Base-by-base conservation (phyloP, 2,888 invertebrate species). In the Nymphalis urticae region DNA sequence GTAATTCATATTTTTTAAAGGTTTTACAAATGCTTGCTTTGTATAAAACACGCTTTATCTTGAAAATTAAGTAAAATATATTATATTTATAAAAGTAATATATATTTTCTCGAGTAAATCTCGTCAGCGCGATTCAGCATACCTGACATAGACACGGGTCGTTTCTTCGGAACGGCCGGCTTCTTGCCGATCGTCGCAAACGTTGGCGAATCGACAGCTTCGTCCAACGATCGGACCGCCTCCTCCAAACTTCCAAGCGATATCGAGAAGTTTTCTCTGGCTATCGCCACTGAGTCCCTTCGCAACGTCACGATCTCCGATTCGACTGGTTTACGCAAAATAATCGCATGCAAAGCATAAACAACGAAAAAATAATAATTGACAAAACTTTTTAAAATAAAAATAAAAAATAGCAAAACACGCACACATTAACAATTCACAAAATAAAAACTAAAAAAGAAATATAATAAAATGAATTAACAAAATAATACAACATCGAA, bases 61-160 rank as follows among this genome's bases (percentile, higher is more conserved):
- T 10, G 42, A 4, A 42, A 10, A 42, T 42, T 10, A 9, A 10
- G 3, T 42, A 2, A 13, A 13, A 42, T 13, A 42, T 42, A 42
- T 42, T 13, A 42, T 32, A 13, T 42, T 3, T 42, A 42, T 42
- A 42, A 10, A 42, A 4, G 4, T 10, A 4, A 42, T 42, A 50
- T n/a, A 50, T 19, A 5, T 7, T 6, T 21, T 17, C 54, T 5
- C 13, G 9, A 21, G 7, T 19, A 48, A 48, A 21, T 21, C 19
- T 24, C 21, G 0, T 19, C 27, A 32, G 50, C 32, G 27, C 13
- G 5, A 32, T 32, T 62, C 47, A 19, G 77, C 88, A 88, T 83
- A 95, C 94, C 94, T 83, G 94, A 89, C 94, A 94, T 94, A 66
- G 94, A 94, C 48, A 94, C 82, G 10, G 95, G 94, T 70, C 94